These are phyloP conservation scores for Hycleus phaleratus DNA, from an alignment of 1,140 invertebrate genomes.

Conservation along the genomic window DNA sequence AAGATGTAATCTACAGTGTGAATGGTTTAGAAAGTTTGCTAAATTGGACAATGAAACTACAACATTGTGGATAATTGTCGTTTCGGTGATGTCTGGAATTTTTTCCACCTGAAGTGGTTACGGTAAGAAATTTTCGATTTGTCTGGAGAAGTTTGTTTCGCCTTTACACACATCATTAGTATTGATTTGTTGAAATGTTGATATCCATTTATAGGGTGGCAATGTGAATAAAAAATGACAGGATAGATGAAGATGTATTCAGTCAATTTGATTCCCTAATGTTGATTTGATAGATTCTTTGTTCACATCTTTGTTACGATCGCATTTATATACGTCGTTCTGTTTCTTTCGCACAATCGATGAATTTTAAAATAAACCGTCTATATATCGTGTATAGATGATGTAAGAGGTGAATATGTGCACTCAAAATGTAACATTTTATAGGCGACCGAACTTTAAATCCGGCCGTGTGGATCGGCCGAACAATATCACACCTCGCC, in stretches of 20 bases:
- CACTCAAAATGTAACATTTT: conserved; percentile 27
- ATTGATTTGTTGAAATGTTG: conserved; percentile 2
- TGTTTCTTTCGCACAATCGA: no score
- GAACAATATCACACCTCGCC: conserved; percentile 33
- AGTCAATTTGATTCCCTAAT: not conserved
- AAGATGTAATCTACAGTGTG: no score
- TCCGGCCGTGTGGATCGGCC: conserved; percentile 18
- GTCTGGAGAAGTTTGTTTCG: no score
- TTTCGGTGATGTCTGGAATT: no score
- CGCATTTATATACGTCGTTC: no score
- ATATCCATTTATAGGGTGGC: conserved; percentile 10
- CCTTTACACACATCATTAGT: not conserved
- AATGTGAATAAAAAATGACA: conserved; percentile 8
- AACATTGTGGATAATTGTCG: no score
- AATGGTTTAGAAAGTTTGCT: no score
- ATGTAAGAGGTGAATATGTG: conserved; percentile 10
- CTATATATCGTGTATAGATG: conserved; percentile 3
- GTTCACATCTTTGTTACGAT: not conserved
- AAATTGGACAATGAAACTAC: no score
- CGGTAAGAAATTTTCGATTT: no score
- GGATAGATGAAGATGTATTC: not conserved
- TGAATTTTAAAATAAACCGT: conserved; percentile 6
- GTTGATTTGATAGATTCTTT: conserved; percentile 4
- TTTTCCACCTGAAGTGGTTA: no score
- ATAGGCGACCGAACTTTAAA: conserved; percentile 27